phyloP scores from a whole-genome alignment of 2,797 vertebrate genomes.

The Prionace glauca region DNA sequence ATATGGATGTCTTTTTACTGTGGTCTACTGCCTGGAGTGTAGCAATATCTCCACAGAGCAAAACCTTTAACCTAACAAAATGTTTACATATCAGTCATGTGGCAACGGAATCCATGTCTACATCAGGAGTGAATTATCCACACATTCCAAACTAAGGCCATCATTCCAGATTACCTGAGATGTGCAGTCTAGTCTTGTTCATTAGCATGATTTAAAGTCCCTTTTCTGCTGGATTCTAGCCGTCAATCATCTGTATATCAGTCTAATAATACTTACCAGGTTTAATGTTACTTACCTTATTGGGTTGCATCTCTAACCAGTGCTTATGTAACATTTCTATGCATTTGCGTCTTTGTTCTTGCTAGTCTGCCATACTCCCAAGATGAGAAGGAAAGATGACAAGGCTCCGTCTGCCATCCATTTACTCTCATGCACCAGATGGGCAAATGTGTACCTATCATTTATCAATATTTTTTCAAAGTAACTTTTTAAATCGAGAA shows the following conservation, averaged over 20 bases:
- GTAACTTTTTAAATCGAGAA: not conserved
- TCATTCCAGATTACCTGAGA: slow-evolving; percentile 25
- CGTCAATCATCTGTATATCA: not conserved
- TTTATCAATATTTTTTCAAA: slow-evolving; percentile 32
- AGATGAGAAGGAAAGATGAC: not conserved
- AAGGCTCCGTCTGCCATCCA: not conserved
- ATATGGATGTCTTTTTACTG: not conserved
- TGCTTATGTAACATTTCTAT: not conserved
- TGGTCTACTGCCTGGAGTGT: not conserved
- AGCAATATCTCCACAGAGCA: slow-evolving; percentile 5
- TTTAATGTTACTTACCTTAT: slow-evolving; percentile 1
- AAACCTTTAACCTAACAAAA: slow-evolving; percentile 27
- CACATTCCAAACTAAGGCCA: slow-evolving; percentile 7
- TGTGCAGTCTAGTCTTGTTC: not conserved
- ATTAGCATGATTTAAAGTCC: slow-evolving; percentile 10
- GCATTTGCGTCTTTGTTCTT: not conserved
- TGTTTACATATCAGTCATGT: slow-evolving; percentile 27
- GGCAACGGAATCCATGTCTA: slow-evolving; percentile 8
- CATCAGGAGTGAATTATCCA: slow-evolving; percentile 35
- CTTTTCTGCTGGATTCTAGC: not conserved
- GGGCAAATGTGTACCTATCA: not conserved
- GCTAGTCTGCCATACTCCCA: not conserved
- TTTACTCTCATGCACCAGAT: not conserved
- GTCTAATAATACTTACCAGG: not conserved
- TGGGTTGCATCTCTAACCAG: not conserved